These are phyloP conservation scores for Dasyornis broadbenti DNA, from an alignment of 2,113 vertebrate genomes.

Conservation along the genomic window DNA sequence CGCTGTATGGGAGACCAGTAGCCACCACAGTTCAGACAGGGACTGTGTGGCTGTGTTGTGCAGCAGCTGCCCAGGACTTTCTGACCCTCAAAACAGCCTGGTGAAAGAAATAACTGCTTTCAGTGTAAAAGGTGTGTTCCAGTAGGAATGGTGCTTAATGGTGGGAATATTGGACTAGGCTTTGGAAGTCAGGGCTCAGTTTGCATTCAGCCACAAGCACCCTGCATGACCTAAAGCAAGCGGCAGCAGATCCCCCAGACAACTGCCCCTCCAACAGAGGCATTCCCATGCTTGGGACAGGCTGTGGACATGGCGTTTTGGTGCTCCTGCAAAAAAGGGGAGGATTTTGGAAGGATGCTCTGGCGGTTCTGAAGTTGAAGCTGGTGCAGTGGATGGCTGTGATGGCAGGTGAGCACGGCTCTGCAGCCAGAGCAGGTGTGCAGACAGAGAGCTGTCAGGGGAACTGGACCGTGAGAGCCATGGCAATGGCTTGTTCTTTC, in stretches of 20 bases:
- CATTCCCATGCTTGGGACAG: fast-evolving
- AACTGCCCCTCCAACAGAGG: fast-evolving
- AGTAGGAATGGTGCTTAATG: not conserved
- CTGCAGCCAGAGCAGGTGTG: not conserved
- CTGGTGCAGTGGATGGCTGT: not conserved
- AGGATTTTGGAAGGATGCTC: not conserved
- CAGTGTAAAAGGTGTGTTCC: not conserved
- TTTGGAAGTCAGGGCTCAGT: not conserved
- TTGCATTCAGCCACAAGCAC: not conserved
- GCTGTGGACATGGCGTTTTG: fast-evolving
- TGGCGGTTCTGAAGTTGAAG: not conserved
- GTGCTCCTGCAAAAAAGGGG: fast-evolving
- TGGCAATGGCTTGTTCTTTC: not conserved
- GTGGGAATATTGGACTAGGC: not conserved
- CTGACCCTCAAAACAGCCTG: not conserved
- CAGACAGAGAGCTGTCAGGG: fast-evolving
- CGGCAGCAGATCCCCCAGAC: fast-evolving
- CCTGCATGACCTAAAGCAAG: fast-evolving
- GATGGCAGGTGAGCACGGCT: not conserved
- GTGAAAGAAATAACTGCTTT: not conserved
- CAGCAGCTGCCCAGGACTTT: not conserved
- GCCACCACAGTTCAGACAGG: not conserved
- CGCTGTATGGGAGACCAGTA: fast-evolving
- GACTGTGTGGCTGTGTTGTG: fast-evolving
- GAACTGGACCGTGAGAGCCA: fast-evolving